Evolutionary conservation across 2,113 vertebrate genomes (phyloP), one percentile per base, ranked within the genome.

Genomic region (Cariama cristata): DNA sequence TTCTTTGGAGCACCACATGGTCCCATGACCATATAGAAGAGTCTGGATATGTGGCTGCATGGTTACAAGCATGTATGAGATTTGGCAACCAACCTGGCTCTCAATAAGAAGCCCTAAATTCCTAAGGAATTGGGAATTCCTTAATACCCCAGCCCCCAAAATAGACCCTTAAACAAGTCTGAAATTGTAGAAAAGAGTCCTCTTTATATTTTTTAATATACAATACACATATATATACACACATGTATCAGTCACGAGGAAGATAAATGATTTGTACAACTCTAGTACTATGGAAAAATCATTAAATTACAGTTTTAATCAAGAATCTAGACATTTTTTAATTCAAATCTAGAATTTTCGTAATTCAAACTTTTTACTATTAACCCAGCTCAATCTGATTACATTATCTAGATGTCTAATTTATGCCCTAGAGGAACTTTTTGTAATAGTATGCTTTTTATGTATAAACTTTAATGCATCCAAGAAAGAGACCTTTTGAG

Each of bases 221-320:
- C 11, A 50, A 50, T 40, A 53, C 8, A 59, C 20, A n/a, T 17
- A 53, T 32, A 38, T 3, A 66, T 12, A 76, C 2, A 77, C 15
- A 74, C 2, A 24, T 3, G 0, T 20, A 56, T 49, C 13, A 45
- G 28, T 55, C 26, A 42, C 0, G 0, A 62, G 50, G 24, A 69
- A 53, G 0, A 67, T 3, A 71, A 73, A 22, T 32, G 17, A 62
- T n/a, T 27, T 64, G 23, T 63, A 49, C 5, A 33, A 4, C 5
- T 90, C 30, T 64, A 73, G 24, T 40, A 56, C 52, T 45, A 12
- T 6, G 6, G 30, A 53, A 82, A 58, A 80, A 68, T 28, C 4
- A 63, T n/a, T 38, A 28, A 60, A 80, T 8, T 77, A 53, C 30
- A 45, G n/a, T 44, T 87, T 87, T 49, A 82, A 59, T 52, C 27